Conservation (phyloP, 2,888 invertebrate genomes). For the Habrosyne pyritoides region DNA sequence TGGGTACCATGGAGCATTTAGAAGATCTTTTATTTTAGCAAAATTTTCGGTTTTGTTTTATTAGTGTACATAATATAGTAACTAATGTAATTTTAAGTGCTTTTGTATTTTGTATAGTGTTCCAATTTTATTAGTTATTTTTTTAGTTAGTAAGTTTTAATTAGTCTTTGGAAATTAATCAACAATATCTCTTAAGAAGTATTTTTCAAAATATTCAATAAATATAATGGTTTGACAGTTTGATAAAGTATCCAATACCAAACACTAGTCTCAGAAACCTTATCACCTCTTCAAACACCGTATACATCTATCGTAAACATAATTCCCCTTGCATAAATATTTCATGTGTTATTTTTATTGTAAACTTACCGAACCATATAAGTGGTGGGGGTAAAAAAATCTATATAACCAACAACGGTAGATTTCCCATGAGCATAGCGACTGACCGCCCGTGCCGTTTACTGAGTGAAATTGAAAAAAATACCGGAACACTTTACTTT, state of each 20-base stretch:
- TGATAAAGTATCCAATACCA: neutral
- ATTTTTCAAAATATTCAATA: no score
- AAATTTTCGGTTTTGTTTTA: no score
- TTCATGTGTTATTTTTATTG: constrained; percentile 51
- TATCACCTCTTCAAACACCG: constrained; percentile 3
- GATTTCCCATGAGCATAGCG: constrained; percentile 68
- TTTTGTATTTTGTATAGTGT: no score
- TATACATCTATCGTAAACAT: constrained; percentile 20
- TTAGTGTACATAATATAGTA: no score
- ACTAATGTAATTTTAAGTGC: no score
- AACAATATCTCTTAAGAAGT: no score
- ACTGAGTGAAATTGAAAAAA: constrained; percentile 58
- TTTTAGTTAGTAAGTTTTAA: no score
- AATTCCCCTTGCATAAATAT: constrained; percentile 30
- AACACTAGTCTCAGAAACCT: constrained; percentile 2
- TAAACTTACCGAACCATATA: constrained; percentile 51
- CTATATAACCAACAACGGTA: constrained; percentile 66
- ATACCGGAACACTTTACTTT: constrained; percentile 26
- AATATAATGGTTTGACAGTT: no score
- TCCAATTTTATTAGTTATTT: no score
- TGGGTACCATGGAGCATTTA: no score
- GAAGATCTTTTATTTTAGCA: no score
- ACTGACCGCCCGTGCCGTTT: constrained; percentile 55
- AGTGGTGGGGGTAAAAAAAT: constrained; percentile 52
- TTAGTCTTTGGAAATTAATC: no score